Evolutionary conservation across 2,797 vertebrate genomes (phyloP), one percentile per base, ranked within the genome.

Genomic region (Clarias platycephalus): DNA sequence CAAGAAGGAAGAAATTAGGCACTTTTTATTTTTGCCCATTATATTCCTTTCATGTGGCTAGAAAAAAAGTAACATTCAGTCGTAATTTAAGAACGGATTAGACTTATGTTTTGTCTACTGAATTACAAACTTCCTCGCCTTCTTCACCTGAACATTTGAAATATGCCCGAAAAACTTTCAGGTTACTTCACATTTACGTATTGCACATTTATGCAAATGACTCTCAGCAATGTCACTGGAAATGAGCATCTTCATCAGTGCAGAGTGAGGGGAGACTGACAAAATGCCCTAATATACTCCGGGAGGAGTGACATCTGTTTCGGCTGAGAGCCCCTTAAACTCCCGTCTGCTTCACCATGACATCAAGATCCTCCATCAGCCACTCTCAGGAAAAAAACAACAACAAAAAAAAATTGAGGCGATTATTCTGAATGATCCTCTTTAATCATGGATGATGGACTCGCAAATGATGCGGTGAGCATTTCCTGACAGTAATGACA

Each of bases 401-500:
- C 18, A 4, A 18, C 0, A 26, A 31, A 22, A 1, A 37, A 37
- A 68, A 1, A 58, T 22, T 18, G 40, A 68, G 44, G 28, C 24
- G 44, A 66, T 74, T 79, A 62, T 81, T 71, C 31, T 7, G 68
- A 81, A 85, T 31, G 70, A 28, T 75, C 62, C 24, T 18, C 70
- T 63, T 76, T 84, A 78, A 84, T 64, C 82, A 71, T 16, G 78
- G 34, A 70, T 81, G 85, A 83, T 55, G 62, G 83, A 81, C 57
- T 84, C 53, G 24, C 24, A 57, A 71, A 84, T 77, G 49, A 49
- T 20, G 74, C 71, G 44, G 58, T 58, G 82, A 40, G 71, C 71
- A 1, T 55, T 71, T 68, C 66, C 83, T 82, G 83, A 70, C 86
- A 78, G 71, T 84, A 84, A 87, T 81, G 83, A 77, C 63, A 63